phyloP scores from a whole-genome alignment of 2,888 invertebrate genomes.

The Volucella inanis region DNA sequence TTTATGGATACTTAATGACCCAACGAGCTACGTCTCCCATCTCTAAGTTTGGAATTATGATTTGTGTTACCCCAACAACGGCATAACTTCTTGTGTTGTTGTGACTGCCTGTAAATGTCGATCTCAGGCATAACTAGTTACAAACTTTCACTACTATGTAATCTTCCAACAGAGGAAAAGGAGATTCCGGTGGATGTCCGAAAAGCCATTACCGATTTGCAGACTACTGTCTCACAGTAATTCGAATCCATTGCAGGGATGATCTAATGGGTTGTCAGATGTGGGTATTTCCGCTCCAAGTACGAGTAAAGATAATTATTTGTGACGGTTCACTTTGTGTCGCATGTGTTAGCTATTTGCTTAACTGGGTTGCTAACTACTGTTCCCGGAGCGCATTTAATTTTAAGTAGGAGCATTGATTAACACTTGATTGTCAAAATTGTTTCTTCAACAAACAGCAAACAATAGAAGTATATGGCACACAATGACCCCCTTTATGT shows the following conservation, averaged over 20 bases:
- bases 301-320: conserved; percentile 26
- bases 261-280: conserved; percentile 19
- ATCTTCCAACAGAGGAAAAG: conserved; percentile 18
- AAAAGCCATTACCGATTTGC: conserved; percentile 64
- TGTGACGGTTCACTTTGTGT: conserved; percentile 35
- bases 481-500: conserved; percentile 40
- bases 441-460: conserved; percentile 21
- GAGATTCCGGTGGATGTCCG: conserved; percentile 25
- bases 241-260: conserved; percentile 36
- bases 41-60: conserved; percentile 6
- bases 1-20: conserved; percentile 42
- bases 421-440: conserved; percentile 34
- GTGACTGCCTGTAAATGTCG: background rate
- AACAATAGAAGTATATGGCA: background rate
- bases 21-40: background rate
- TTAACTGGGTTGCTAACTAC: conserved; percentile 39
- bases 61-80: background rate
- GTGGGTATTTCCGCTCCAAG: conserved; percentile 40
- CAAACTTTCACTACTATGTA: conserved; percentile 59
- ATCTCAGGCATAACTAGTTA: conserved; percentile 35
- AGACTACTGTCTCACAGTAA: conserved; percentile 37
- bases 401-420: conserved; percentile 34
- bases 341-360: conserved; percentile 29
- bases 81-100: background rate
- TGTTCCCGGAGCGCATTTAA: conserved; percentile 2